Conservation (phyloP, 92 coral and sea anemone genomes). For the Actinostola sp. region DNA sequence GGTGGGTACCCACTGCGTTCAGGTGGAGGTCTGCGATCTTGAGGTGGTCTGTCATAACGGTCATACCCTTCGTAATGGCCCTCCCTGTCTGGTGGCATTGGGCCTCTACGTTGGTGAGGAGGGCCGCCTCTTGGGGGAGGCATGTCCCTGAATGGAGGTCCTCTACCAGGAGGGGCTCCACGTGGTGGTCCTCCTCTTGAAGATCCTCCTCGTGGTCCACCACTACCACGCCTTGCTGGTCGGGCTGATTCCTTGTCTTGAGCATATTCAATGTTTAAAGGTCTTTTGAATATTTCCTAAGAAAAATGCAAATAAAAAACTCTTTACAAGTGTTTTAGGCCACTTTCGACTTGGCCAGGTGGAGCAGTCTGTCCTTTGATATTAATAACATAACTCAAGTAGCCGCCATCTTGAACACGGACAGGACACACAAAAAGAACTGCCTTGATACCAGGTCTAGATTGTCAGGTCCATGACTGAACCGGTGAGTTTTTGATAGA, state of each 20-base stretch:
- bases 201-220: conserved; percentile 74
- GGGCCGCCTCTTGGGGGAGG: conserved; percentile 78
- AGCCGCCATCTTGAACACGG: too few species aligned
- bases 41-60: conserved; percentile 76
- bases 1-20: conserved; percentile 58
- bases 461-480: too few species aligned
- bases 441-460: too few species aligned
- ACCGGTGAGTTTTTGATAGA: too few species aligned
- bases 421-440: too few species aligned
- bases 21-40: conserved; percentile 72
- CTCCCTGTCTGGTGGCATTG: conserved; percentile 57
- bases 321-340: too few species aligned
- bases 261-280: conserved; percentile 79
- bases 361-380: too few species aligned
- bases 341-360: too few species aligned
- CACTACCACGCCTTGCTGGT: conserved; percentile 64
- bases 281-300: conserved; percentile 70
- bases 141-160: conserved; percentile 61
- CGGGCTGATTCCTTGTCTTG: conserved; percentile 64
- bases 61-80: conserved; percentile 47
- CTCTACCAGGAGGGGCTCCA: conserved; percentile 52
- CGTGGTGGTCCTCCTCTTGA: conserved; percentile 77
- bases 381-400: too few species aligned
- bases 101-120: conserved; percentile 60
- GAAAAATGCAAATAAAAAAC: neutral